Conservation (phyloP, 1,140 invertebrate species). For the Episyrphus balteatus region DNA sequence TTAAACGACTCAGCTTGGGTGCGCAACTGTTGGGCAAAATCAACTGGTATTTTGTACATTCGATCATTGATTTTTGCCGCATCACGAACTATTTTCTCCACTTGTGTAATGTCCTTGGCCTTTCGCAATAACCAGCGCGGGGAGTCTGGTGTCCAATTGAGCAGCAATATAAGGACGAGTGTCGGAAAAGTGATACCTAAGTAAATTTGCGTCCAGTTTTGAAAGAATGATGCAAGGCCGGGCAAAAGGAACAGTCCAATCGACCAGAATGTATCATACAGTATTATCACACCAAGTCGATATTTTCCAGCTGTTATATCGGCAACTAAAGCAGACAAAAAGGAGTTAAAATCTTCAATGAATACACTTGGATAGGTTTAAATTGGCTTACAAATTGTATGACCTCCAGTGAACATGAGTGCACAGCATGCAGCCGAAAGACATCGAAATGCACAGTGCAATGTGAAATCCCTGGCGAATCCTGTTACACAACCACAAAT, state of each 20-base stretch:
- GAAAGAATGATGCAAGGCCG: constrained; percentile 31
- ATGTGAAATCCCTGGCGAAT: constrained; percentile 27
- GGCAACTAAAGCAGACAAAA: constrained; percentile 15
- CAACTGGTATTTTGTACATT: constrained; percentile 23
- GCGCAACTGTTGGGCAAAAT: constrained; percentile 28
- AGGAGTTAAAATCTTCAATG: not conserved
- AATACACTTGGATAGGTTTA: not conserved
- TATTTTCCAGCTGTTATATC: constrained; percentile 35
- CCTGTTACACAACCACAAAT: constrained; percentile 33
- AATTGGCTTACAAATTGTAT: constrained; percentile 30
- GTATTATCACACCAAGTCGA: constrained; percentile 32
- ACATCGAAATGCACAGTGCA: constrained; percentile 35
- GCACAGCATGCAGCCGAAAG: constrained; percentile 34
- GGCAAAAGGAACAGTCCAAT: constrained; percentile 37
- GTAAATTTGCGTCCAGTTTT: constrained; percentile 36
- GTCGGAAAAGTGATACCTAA: constrained; percentile 37
- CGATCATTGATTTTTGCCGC: constrained; percentile 34
- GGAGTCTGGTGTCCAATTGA: constrained; percentile 38
- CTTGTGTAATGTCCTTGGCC: constrained; percentile 20
- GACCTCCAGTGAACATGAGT: constrained; percentile 32
- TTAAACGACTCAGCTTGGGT: constrained; percentile 21
- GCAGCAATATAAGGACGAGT: constrained; percentile 28
- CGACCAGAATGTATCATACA: constrained; percentile 39
- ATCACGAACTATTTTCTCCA: constrained; percentile 28
- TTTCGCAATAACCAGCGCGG: constrained; percentile 35